These are phyloP conservation scores for Gulo gulo DNA, from an alignment of 2,113 vertebrate genomes.

Conservation along the genomic window DNA sequence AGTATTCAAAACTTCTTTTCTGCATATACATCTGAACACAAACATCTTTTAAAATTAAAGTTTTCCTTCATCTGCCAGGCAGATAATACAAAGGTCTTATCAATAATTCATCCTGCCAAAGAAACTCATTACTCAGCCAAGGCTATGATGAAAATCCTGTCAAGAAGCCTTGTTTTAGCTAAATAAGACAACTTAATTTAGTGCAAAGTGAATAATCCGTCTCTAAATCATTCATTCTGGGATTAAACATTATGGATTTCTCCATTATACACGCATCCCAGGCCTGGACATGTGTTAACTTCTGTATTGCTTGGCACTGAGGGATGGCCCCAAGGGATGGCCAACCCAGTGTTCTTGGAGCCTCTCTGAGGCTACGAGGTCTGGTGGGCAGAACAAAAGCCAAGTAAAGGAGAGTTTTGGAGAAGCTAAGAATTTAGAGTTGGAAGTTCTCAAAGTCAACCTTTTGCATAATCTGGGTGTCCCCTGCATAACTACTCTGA, in stretches of 20 bases:
- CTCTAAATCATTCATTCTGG: slow-evolving; percentile 78
- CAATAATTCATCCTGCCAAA: slow-evolving; percentile 79
- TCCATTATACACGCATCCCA: slow-evolving; percentile 70
- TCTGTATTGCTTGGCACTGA: slow-evolving; percentile 26
- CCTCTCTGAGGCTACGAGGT: slow-evolving; percentile 52
- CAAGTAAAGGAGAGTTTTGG: background rate
- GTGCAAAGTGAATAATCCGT: slow-evolving; percentile 76
- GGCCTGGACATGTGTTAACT: slow-evolving; percentile 51
- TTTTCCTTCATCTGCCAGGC: slow-evolving; percentile 65
- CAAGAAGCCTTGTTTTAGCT: slow-evolving; percentile 41
- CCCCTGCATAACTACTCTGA: background rate
- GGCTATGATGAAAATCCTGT: background rate
- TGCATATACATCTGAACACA: slow-evolving; percentile 52
- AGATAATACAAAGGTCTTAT: slow-evolving; percentile 75
- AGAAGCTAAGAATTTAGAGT: background rate
- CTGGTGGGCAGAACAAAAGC: slow-evolving; percentile 25
- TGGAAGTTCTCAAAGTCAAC: background rate
- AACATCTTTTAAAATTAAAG: slow-evolving; percentile 77
- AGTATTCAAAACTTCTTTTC: slow-evolving; percentile 61
- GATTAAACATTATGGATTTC: slow-evolving; percentile 78
- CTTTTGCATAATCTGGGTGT: background rate
- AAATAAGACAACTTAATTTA: slow-evolving; percentile 79
- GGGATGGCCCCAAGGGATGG: slow-evolving; percentile 1
- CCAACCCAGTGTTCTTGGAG: background rate
- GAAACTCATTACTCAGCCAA: slow-evolving; percentile 60